Conservation (phyloP, 35 echinoderm and acorn worm species). For the Patiria miniata region DNA sequence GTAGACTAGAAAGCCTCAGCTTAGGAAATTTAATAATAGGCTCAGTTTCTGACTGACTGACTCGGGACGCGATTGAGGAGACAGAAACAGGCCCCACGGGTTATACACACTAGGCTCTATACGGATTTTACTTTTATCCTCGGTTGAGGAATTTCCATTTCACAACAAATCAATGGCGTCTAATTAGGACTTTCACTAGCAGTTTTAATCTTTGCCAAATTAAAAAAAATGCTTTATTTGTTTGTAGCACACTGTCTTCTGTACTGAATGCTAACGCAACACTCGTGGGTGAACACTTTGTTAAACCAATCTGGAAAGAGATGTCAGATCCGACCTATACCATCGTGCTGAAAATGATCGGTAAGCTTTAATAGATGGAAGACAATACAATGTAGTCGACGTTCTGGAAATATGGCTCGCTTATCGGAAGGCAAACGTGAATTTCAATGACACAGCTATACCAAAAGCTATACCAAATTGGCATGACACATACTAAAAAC, state of each 20-base stretch:
- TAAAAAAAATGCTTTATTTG: not conserved
- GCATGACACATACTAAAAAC: not conserved
- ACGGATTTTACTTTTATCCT: not conserved
- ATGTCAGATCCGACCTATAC: not conserved
- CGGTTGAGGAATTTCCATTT: not conserved
- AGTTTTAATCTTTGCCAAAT: not conserved
- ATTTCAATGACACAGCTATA: too few relatives aligned
- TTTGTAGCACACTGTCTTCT: not conserved
- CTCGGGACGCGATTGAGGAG: not conserved
- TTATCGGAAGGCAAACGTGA: not conserved
- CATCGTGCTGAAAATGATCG: not conserved
- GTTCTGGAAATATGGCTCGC: not conserved
- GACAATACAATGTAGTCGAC: not conserved
- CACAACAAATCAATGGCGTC: not conserved
- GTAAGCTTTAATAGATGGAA: not conserved
- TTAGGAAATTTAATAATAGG: not conserved
- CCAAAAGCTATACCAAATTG: not conserved
- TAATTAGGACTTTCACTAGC: not conserved
- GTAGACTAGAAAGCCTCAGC: not conserved
- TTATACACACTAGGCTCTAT: not conserved
- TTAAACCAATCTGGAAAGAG: not conserved
- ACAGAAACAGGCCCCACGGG: not conserved
- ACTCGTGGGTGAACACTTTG: not conserved
- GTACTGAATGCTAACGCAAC: not conserved
- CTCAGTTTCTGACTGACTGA: not conserved